Conservation (phyloP, 2,888 invertebrate species). For the Asteroscopus sphinx region DNA sequence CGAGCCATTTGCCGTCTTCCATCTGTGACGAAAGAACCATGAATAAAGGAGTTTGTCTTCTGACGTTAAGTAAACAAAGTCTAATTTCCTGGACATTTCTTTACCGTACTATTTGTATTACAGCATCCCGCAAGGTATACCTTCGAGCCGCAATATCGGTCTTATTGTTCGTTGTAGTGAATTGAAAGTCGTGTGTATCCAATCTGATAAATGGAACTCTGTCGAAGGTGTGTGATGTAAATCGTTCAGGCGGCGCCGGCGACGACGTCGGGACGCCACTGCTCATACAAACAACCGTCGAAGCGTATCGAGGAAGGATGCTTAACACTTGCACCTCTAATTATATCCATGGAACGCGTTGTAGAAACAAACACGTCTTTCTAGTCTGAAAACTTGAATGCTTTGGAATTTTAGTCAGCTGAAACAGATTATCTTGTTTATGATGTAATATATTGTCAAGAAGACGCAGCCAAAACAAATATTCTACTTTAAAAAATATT, state of each 20-base stretch:
- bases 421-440: conserved; percentile 52
- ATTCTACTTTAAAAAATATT: conserved; percentile 8
- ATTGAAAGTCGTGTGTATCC: conserved; percentile 52
- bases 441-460: conserved; percentile 42
- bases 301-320: conserved; percentile 87
- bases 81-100: conserved; percentile 84
- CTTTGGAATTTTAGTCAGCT: conserved; percentile 40
- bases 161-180: conserved; percentile 46
- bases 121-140: conserved; percentile 25
- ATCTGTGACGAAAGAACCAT: conserved; percentile 74
- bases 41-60: conserved; percentile 85
- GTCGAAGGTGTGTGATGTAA: conserved; percentile 66
- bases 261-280: conserved; percentile 84
- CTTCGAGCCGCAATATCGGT: conserved; percentile 46
- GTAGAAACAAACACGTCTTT: conserved; percentile 80
- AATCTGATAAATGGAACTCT: conserved; percentile 62
- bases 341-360: conserved; percentile 82
- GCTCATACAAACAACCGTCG: conserved; percentile 80
- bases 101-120: conserved; percentile 57
- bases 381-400: conserved; percentile 57
- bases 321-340: conserved; percentile 87
- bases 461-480: conserved; percentile 12
- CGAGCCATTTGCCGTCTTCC: conserved; percentile 77
- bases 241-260: conserved; percentile 86
- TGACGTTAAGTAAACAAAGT: conserved; percentile 84